Percentiles rank a stretch among this genome's conserved stretches.
Conservation (phyloP, 35 echinoderm and acorn worm genomes). For the Amphiura filiformis region DNA sequence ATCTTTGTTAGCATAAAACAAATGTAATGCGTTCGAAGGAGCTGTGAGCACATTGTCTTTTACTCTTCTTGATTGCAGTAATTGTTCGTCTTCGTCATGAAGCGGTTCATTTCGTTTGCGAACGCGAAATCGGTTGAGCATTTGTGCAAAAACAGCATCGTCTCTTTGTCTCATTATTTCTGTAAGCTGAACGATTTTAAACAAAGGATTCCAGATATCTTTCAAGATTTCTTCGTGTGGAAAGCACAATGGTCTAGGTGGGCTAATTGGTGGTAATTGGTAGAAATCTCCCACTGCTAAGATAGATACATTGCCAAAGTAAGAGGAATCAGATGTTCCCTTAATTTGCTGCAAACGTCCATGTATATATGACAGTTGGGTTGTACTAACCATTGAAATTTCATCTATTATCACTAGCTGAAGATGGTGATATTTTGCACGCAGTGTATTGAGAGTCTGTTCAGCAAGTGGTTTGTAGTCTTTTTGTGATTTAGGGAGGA, state of each 20-base stretch:
- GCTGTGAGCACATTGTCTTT: neutral
- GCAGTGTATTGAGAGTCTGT: too few species aligned
- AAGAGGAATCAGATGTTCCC: neutral
- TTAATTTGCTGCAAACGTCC: constrained; percentile 44
- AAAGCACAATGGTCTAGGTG: constrained; percentile 27
- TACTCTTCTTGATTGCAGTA: too few species aligned
- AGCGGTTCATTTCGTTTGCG: constrained; percentile 11
- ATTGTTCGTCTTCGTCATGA: too few species aligned
- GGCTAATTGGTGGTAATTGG: constrained; percentile 53
- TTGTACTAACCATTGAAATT: constrained; percentile 48
- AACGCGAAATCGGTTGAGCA: constrained; percentile 59
- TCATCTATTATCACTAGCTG: constrained; percentile 49
- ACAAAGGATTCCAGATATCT: constrained; percentile 42
- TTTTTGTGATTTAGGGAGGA: neutral
- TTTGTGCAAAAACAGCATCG: constrained; percentile 54
- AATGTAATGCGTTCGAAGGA: constrained; percentile 29
- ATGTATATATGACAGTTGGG: constrained; percentile 34
- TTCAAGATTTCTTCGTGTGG: constrained; percentile 5
- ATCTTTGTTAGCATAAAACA: constrained; percentile 47
- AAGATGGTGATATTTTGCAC: neutral
- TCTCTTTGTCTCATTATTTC: constrained; percentile 89
- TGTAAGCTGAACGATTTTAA: constrained; percentile 39
- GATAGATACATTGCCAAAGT: constrained; percentile 56
- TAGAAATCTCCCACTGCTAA: constrained; percentile 64
- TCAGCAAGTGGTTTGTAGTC: too few species aligned